phyloP scores from a whole-genome alignment of 2,888 invertebrate species.

The Tuta absoluta region DNA sequence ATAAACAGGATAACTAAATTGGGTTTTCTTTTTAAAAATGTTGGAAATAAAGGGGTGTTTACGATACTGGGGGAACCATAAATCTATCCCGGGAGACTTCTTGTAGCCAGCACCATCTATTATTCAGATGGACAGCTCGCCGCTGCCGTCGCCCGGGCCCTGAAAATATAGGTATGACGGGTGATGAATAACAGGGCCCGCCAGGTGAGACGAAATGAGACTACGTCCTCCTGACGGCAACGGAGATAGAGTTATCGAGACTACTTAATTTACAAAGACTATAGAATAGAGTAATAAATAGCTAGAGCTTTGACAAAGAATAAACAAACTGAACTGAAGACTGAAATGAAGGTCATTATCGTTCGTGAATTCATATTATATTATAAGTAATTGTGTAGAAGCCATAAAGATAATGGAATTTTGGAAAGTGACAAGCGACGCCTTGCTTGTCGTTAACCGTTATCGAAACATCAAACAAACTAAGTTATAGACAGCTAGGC shows the following conservation, averaged over 20 bases:
- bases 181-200: conserved; percentile 47
- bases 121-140: conserved; percentile 59
- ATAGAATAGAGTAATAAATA: conserved; percentile 14
- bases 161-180: conserved; percentile 49
- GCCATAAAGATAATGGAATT: background rate
- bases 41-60: conserved; percentile 49
- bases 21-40: conserved; percentile 50
- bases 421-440: background rate
- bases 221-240: conserved; percentile 21
- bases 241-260: conserved; percentile 13
- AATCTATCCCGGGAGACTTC: conserved; percentile 62
- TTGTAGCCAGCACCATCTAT: conserved; percentile 57
- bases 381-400: background rate
- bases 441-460: conserved; percentile 1
- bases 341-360: background rate
- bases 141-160: conserved; percentile 27
- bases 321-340: too few relatives aligned
- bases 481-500: conserved; percentile 17
- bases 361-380: background rate
- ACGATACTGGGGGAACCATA: conserved; percentile 54
- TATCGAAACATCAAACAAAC: conserved; percentile 20
- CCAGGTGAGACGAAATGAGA: conserved; percentile 34
- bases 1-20: conserved; percentile 39
- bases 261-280: conserved; percentile 1
- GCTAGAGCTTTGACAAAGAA: background rate